Base-by-base conservation (phyloP, 2,113 vertebrate genomes). In the Oostethus manadensis region DNA sequence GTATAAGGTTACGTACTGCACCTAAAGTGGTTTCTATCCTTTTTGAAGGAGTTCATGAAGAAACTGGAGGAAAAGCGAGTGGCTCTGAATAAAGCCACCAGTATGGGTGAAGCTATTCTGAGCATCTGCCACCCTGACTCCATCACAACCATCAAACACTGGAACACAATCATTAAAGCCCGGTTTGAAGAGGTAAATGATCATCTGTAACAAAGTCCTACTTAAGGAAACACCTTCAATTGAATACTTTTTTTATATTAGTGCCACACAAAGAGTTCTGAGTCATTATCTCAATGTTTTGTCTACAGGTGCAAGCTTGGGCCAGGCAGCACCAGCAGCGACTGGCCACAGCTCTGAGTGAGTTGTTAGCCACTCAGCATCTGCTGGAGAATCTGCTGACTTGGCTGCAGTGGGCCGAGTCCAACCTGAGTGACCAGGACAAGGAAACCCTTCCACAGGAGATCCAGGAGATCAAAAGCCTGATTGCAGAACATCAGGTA, bases 81-180 rank as follows among this genome's bases (percentile, higher is more conserved):
- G 6, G 92, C 92, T 56, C 81, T 99, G 57, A 93, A 85, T 85
- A 96, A 95, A 86, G 94, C 95, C 6, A 91, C 89, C 63, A 81
- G 87, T 43, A 92, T 97, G 95, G 97, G 97, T 16, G 96, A 99
- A 48, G 89, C 92, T 11, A 92, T 99, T 69, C 79, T 99, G 73
- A 86, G 89, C 78, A 92, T 96, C 86, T 98, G 97, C 90, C 97
- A 98, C 74, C 96, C 96, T 4, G 97, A 99, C 79, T 98, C 95
- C 46, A 93, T 97, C 84, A 98, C 94, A 70, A 97, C 97, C 84
- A 93, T 99, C 80, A 99, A 99, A 76, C 95, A 99, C 90, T 99
- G 97, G 97, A 97, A 96, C 82, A 98, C 97, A 47, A 98, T 99
- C 81, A 98, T 99, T 88, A 93, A 92, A 89, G 96, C 97, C 53